Base-by-base conservation (phyloP, 1,140 invertebrate species). In the Cyclargus thomasi region DNA sequence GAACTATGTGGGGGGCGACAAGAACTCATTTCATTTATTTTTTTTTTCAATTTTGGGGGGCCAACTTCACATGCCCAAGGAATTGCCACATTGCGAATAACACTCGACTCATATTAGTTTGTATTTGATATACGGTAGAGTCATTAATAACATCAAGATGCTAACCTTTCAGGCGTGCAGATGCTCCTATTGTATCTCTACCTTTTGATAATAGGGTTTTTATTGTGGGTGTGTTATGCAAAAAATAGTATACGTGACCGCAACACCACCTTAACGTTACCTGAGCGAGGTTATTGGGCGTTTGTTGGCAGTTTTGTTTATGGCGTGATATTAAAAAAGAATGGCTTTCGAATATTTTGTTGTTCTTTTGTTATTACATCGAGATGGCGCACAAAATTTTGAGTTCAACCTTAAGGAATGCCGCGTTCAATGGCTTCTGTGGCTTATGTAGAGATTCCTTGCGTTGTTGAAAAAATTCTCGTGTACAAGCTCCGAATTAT, bases 91-190 rank as follows among this genome's bases (percentile, higher is more conserved):
- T 47, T 47, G 39, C 39, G 39, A 47, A 47, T 47, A 11, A 16
- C 39, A 47, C 11, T 47, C 39, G 39, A 16, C 39, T 8, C 3
- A 47, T 0, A 47, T 47, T 11, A 47, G 39, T 47, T 59, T 59
- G 18, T 59, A 20, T 20, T 59, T 20, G 20, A 59, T 59, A 20
- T 59, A 59, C 17, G 17, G 55, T 21, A 59, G 17, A 65, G 64
- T 67, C 67, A 67, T 74, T 72, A 72, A 72, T 70, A 75, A 69
- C 70, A 57, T 72, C 70, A 75, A 75, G 69, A 70, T 70, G 67
- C 53, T 62, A 67, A 70, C 55, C 70, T 71, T 70, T 67, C 67
- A 65, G 57, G 64, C 70, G 67, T 72, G 71, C 71, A 72, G 62
- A 72, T 72, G 69, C 57, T 36, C 22, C 70, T 72, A 74, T 74